A percentile compares a stretch with the other conserved stretches of the same genome.
Evolutionary conservation across 2,888 invertebrate species (phyloP).

Genomic region (Anaspis maculata): DNA sequence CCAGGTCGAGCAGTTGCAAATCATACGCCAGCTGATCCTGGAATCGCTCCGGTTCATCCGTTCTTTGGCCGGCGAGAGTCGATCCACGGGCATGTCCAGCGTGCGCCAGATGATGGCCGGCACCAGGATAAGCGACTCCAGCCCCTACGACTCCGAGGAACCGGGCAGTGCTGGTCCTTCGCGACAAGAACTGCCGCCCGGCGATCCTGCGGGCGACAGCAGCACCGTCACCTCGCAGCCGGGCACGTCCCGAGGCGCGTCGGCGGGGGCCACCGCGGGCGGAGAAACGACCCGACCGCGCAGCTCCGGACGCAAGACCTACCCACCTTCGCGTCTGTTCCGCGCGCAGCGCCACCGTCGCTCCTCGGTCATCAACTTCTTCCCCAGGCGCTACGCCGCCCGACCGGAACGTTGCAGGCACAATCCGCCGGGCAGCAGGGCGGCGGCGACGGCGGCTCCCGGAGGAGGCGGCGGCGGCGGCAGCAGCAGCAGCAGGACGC

Average conservation of each 20-base stretch:
- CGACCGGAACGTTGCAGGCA: slow-evolving; percentile 18
- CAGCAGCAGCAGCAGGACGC: background rate
- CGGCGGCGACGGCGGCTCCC: slow-evolving; percentile 7
- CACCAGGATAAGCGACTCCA: slow-evolving; percentile 39
- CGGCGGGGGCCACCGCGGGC: slow-evolving; percentile 5
- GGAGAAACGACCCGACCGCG: slow-evolving; percentile 15
- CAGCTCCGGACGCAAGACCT: slow-evolving; percentile 30
- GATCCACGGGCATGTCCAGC: slow-evolving; percentile 32
- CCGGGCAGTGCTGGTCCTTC: slow-evolving; percentile 14
- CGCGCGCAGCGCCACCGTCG: slow-evolving; percentile 29
- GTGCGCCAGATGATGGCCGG: slow-evolving; percentile 43
- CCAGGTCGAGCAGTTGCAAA: slow-evolving; percentile 47
- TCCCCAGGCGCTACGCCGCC: slow-evolving; percentile 25
- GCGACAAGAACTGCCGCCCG: background rate
- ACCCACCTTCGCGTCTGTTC: slow-evolving; percentile 32
- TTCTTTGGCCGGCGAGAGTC: slow-evolving; percentile 40
- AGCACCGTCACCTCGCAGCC: too few species aligned
- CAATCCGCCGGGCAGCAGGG: slow-evolving; percentile 7
- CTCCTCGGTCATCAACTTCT: slow-evolving; percentile 27
- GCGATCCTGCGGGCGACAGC: background rate
- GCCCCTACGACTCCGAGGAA: slow-evolving; percentile 31
- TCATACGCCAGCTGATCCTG: slow-evolving; percentile 56
- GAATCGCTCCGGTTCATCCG: slow-evolving; percentile 54
- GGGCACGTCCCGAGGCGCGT: background rate
- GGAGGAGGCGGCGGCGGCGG: slow-evolving; percentile 3